A percentile compares a stretch with the other conserved stretches of the same genome.
phyloP scores from a whole-genome alignment of 2,113 vertebrate species.

The Equus quagga region DNA sequence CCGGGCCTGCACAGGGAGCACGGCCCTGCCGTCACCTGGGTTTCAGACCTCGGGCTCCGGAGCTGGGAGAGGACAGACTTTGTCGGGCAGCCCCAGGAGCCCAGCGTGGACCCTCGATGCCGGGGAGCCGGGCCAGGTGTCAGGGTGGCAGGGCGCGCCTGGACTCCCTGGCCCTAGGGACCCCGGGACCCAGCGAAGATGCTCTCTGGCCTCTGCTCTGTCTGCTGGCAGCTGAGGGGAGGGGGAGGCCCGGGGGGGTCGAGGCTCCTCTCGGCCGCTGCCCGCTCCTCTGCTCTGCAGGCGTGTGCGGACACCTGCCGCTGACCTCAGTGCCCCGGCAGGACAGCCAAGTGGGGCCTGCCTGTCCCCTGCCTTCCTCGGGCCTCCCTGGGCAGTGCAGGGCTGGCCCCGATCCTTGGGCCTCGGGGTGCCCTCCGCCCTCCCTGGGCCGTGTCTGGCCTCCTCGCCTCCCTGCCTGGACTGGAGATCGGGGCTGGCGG shows the following conservation, averaged over 20 bases:
- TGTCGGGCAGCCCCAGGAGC: neutral
- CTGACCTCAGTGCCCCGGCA: neutral
- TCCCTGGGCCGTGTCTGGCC: neutral
- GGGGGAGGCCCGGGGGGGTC: neutral
- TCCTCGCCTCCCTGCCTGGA: neutral
- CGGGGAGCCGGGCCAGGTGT: neutral
- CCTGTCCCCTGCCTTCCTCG: neutral
- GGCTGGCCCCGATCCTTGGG: neutral
- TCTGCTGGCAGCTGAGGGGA: neutral
- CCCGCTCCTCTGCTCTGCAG: neutral
- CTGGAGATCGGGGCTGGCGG: neutral
- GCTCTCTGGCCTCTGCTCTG: neutral
- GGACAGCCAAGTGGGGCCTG: neutral
- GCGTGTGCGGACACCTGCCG: too few relatives aligned
- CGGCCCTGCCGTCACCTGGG: neutral
- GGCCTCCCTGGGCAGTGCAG: too few relatives aligned
- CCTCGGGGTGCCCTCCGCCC: neutral
- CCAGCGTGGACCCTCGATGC: neutral
- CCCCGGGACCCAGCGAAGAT: neutral
- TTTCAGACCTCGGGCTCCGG: neutral
- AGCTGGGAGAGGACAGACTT: neutral
- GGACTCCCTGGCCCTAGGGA: neutral
- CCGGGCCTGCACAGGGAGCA: too few relatives aligned
- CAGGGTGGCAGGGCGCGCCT: accelerated
- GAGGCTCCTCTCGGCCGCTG: neutral